Evolutionary conservation across 2,888 invertebrate species (phyloP).

Genomic region (Notocelia uddmanniana): DNA sequence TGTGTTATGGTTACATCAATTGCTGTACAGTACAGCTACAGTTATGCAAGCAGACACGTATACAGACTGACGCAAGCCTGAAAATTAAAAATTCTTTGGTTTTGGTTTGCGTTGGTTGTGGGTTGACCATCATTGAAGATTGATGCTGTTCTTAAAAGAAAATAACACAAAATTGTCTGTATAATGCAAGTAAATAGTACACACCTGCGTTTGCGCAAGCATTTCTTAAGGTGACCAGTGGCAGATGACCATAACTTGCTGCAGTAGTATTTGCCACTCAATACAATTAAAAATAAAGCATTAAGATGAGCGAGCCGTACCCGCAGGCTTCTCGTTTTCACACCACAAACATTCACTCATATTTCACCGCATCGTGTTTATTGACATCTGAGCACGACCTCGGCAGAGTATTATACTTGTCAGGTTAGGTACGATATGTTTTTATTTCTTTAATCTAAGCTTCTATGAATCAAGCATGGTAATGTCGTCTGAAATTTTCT

Average conservation of each 20-base stretch:
- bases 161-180: neutral
- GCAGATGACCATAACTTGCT: constrained; percentile 3
- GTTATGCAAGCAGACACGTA: neutral
- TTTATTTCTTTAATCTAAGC: neutral
- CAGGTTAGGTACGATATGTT: neutral
- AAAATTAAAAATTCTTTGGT: neutral
- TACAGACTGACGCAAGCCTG: neutral
- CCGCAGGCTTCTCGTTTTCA: constrained; percentile 54
- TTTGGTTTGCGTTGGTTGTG: neutral
- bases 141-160: neutral
- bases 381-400: constrained; percentile 48
- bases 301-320: constrained; percentile 46
- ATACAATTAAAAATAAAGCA: constrained; percentile 39
- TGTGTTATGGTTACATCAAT: neutral
- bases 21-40: neutral
- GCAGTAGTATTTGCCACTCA: constrained; percentile 14
- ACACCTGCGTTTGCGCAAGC: no score
- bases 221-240: no score
- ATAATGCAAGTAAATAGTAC: no score
- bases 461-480: neutral
- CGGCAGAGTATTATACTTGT: constrained; percentile 30
- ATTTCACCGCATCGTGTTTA: constrained; percentile 57
- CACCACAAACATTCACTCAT: constrained; percentile 55
- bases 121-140: neutral
- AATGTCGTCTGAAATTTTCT: no score